Conservation (phyloP, 1,140 invertebrate species). For the Galleria mellonella region DNA sequence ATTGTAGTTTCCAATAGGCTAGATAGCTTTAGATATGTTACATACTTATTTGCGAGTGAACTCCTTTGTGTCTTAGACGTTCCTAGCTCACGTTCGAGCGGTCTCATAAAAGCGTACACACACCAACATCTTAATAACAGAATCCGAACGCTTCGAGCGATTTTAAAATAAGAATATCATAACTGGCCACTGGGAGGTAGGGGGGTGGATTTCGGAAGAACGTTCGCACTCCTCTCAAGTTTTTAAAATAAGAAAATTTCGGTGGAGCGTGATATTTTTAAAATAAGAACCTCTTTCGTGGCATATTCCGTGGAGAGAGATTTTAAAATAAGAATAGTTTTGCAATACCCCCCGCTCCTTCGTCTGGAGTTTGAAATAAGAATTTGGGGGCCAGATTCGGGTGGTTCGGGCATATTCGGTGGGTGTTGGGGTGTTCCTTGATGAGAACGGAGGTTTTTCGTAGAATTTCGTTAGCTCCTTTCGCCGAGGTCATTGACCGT, state of each 20-base stretch:
- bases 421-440: conserved; percentile 58
- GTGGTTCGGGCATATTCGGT: conserved; percentile 51
- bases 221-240: conserved; percentile 53
- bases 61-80: conserved; percentile 43
- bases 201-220: conserved; percentile 63
- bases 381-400: conserved; percentile 63
- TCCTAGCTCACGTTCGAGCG: conserved; percentile 22
- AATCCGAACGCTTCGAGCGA: conserved; percentile 62
- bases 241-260: conserved; percentile 72
- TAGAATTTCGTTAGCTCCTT: conserved; percentile 58
- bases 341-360: conserved; percentile 58
- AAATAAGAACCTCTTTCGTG: conserved; percentile 70
- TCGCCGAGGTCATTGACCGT: conserved; percentile 48
- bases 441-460: conserved; percentile 69
- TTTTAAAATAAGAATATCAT: conserved; percentile 72
- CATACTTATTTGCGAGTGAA: conserved; percentile 12
- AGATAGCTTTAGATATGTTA: background rate
- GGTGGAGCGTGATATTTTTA: conserved; percentile 72
- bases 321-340: conserved; percentile 75
- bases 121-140: conserved; percentile 62
- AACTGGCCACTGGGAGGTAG: conserved; percentile 50
- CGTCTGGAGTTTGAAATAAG: conserved; percentile 71
- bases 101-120: conserved; percentile 47
- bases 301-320: conserved; percentile 72
- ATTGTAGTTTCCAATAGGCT: background rate